Percentiles rank a stretch among this genome's conserved stretches.
phyloP scores from a whole-genome alignment of 1,140 invertebrate genomes.

The Ridgeia piscesae region DNA sequence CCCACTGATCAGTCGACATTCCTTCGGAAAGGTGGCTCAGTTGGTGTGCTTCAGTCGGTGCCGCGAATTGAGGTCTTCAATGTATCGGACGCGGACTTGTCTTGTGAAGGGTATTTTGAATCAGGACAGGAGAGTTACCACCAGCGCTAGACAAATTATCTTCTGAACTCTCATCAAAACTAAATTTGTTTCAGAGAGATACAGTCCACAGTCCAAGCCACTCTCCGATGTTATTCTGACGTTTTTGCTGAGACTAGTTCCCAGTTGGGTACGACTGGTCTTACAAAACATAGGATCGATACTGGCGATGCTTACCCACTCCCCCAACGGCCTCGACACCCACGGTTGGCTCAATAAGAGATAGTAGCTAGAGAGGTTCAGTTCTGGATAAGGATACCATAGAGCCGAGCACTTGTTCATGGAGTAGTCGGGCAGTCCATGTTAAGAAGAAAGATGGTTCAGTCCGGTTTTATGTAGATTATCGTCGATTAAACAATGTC shows the following conservation, averaged over 20 bases:
- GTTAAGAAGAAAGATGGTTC: conserved; percentile 39
- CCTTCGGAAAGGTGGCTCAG: not conserved
- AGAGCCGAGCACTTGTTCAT: conserved; percentile 38
- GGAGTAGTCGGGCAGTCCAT: conserved; percentile 42
- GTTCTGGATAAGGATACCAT: conserved; percentile 35
- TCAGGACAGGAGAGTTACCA: not conserved
- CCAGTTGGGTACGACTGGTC: not conserved
- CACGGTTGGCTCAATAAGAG: not conserved
- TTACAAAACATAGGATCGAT: not conserved
- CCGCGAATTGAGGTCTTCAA: not conserved
- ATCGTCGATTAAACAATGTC: conserved; percentile 40
- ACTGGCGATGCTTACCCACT: not conserved
- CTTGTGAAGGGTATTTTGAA: no score
- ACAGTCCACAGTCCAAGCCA: not conserved
- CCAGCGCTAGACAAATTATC: not conserved
- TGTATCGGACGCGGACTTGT: no score
- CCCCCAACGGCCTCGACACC: not conserved
- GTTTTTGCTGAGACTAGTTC: not conserved
- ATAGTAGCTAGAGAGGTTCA: not conserved
- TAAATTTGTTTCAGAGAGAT: not conserved
- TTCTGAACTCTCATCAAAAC: not conserved
- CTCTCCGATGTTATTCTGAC: not conserved
- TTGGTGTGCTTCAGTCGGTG: not conserved
- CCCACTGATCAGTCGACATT: not conserved
- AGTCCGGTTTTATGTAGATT: conserved; percentile 41